Conservation (phyloP, 2,113 vertebrate genomes). For the Gallinago jamesoni region DNA sequence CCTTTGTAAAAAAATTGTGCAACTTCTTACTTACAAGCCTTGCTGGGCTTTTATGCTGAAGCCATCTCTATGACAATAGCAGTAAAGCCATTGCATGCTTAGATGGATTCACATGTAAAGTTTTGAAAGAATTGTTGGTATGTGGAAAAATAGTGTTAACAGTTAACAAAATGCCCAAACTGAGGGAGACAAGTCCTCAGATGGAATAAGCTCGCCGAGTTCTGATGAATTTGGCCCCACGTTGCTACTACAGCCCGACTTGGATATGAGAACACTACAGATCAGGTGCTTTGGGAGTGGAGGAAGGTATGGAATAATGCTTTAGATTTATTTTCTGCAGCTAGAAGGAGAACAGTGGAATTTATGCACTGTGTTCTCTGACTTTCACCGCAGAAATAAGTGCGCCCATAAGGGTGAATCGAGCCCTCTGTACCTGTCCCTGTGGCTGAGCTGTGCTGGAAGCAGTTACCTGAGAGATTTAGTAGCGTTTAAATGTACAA, state of each 20-base stretch:
- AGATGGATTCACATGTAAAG: background rate
- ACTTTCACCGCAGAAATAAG: background rate
- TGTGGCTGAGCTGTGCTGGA: background rate
- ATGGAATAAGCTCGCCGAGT: background rate
- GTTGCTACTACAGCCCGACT: accelerated
- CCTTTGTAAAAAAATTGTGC: background rate
- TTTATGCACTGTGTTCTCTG: background rate
- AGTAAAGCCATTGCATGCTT: background rate
- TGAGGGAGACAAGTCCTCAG: background rate
- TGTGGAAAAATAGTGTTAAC: background rate
- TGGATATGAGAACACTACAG: background rate
- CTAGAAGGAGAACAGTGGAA: background rate
- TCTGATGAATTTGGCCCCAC: background rate
- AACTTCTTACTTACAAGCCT: background rate
- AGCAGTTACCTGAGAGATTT: background rate
- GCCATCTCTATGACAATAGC: background rate
- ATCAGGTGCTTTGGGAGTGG: background rate
- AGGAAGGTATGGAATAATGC: background rate
- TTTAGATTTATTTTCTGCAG: background rate
- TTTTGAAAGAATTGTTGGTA: background rate
- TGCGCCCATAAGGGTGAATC: background rate
- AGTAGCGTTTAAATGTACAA: background rate
- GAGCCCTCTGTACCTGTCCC: background rate
- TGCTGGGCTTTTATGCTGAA: background rate
- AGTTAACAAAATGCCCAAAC: background rate